These are phyloP conservation scores for Paraplagusia blochii DNA, from an alignment of 2,113 vertebrate genomes.

Conservation along the genomic window DNA sequence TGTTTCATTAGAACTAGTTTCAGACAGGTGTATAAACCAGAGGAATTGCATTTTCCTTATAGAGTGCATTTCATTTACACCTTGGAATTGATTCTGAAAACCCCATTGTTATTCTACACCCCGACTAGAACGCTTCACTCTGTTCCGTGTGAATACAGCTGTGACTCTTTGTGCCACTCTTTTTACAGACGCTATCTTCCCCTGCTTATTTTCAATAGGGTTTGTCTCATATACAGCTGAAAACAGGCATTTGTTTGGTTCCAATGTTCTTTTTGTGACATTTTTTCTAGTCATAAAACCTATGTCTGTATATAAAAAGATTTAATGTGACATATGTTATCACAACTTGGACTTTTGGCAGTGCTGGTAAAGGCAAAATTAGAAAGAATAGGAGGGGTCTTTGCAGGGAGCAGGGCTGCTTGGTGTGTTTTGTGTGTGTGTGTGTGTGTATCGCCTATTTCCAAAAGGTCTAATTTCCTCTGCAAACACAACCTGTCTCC, in stretches of 20 bases:
- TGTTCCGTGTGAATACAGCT: conserved; percentile 18
- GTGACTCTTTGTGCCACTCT: conserved; percentile 11
- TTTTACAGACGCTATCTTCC: neutral
- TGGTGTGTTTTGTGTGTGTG: conserved; percentile 53
- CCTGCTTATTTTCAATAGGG: neutral
- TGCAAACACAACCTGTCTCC: conserved; percentile 69
- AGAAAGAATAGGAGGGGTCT: conserved; percentile 54
- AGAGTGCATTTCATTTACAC: conserved; percentile 41
- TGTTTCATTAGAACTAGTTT: conserved; percentile 1
- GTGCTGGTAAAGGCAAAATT: conserved; percentile 49
- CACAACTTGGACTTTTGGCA: conserved; percentile 28
- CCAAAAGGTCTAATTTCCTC: conserved; percentile 66
- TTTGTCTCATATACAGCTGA: conserved; percentile 21
- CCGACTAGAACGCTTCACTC: conserved; percentile 27
- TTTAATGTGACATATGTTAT: conserved; percentile 38
- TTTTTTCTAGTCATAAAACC: conserved; percentile 29
- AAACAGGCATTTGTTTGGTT: conserved; percentile 16
- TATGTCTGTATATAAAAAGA: conserved; percentile 11
- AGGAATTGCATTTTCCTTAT: conserved; percentile 4
- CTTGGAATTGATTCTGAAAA: conserved; percentile 50
- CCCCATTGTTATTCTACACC: conserved; percentile 43
- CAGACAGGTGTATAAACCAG: neutral
- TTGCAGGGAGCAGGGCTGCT: conserved; percentile 55
- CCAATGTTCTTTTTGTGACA: conserved; percentile 15
- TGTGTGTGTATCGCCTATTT: conserved; percentile 57